phyloP scores from a whole-genome alignment of 53 echinoderm and acorn worm genomes.

The Astropecten irregularis region DNA sequence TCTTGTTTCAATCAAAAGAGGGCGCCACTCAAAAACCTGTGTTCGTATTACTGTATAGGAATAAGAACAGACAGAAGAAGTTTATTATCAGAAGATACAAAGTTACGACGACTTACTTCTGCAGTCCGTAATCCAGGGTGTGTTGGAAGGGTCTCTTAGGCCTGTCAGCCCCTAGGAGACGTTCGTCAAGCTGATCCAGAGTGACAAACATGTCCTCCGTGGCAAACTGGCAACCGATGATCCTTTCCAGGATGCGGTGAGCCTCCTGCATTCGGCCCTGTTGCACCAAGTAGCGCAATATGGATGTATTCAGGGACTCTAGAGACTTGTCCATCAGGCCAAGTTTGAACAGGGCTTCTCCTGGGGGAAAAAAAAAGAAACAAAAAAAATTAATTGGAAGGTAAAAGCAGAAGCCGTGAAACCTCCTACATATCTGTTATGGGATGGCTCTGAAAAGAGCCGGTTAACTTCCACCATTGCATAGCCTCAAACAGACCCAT shows the following conservation, averaged over 20 bases:
- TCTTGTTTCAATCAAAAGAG: too few relatives aligned
- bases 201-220: constrained; percentile 63
- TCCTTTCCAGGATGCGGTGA: constrained; percentile 38
- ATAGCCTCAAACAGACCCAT: too few relatives aligned
- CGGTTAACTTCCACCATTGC: too few relatives aligned
- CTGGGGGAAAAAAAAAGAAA: constrained; percentile 10
- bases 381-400: too few relatives aligned
- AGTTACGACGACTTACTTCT: constrained; percentile 63
- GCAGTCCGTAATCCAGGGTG: constrained; percentile 58
- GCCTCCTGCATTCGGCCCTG: constrained; percentile 55
- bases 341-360: constrained; percentile 69
- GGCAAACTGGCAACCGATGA: constrained; percentile 60
- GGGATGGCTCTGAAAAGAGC: too few relatives aligned
- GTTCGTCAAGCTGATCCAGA: constrained; percentile 56
- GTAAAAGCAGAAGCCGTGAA: too few relatives aligned
- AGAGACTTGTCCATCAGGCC: constrained; percentile 70
- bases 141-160: constrained; percentile 60
- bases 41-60: too few relatives aligned
- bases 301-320: constrained; percentile 57
- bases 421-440: too few relatives aligned
- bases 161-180: constrained; percentile 42
- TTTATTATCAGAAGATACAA: too few relatives aligned
- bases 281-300: constrained; percentile 58
- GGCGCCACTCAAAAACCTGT: too few relatives aligned
- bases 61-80: too few relatives aligned